Evolutionary conservation across 2,888 invertebrate genomes (phyloP), one percentile per base, ranked within the genome.

Genomic region (Meteorus colon): DNA sequence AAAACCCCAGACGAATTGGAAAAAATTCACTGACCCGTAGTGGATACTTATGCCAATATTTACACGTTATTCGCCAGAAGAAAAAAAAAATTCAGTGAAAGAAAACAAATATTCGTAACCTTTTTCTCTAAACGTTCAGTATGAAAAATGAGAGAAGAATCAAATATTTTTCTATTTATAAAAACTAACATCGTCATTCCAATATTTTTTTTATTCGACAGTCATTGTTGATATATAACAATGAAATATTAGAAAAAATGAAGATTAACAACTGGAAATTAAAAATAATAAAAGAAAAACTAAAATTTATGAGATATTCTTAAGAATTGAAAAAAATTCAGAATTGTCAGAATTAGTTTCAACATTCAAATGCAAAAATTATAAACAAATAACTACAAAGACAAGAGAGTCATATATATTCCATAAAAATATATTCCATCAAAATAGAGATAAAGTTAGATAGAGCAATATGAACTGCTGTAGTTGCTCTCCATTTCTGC

Each of bases 11-110:
- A 68, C 65, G 73, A 75, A 78, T 74, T 71, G 63, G 75, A 76
- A 72, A 24, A 77, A 79, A 82, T 70, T 78, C 81, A 76, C 78
- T 80, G 80, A 83, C 76, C 82, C 77, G 81, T 80, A 77, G 80
- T 73, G 76, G 79, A 77, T 74, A 75, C 76, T 79, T 76, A 76
- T 74, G 63, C 75, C 78, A 78, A 81, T 81, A 80, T 81, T 78
- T 78, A 75, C 77, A 77, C 77, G 70, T 51, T 59, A 67, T 66
- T 51, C 12, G 12, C 5, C 59, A 16, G 27, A 8, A 24, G 29
- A 31, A 10, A 62, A 27, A 31, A 10, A 63, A 29, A 63, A 12
- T 10, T 27, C 6, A 55, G 1, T 55, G 6, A n/a, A 19, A 55
- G 19, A 55, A 8, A 19, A 55, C 4, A 55, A 10, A 55, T 8